phyloP scores from a whole-genome alignment of 2,888 invertebrate genomes.

The Stratiomys singularior region DNA sequence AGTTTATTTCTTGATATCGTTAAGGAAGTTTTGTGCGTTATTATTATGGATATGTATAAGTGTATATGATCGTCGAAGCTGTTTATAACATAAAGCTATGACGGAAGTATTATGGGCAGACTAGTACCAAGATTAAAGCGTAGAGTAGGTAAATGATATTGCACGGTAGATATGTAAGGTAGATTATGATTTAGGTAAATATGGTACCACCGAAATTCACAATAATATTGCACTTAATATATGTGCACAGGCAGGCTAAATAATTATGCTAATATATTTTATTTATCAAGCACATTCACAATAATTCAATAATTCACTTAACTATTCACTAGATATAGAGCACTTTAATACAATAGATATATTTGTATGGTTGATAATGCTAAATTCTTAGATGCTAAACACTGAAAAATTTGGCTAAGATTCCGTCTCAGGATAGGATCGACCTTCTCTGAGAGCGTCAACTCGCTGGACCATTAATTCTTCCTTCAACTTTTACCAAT shows the following conservation, averaged over 20 bases:
- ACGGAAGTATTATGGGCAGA: not conserved
- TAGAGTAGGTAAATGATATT: constrained; percentile 34
- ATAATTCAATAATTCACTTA: not conserved
- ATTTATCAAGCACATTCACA: constrained; percentile 8
- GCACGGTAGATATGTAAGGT: constrained; percentile 43
- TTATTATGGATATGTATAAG: constrained; percentile 39
- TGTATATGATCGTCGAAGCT: not conserved
- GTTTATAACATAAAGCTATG: not conserved
- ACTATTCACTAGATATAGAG: not conserved
- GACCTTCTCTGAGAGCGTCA: not conserved
- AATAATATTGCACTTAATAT: not conserved
- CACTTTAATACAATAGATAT: not conserved
- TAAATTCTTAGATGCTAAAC: not conserved
- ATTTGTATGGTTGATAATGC: too few species aligned
- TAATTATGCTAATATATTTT: constrained; percentile 4
- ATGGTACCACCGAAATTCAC: constrained; percentile 33
- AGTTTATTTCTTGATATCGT: constrained; percentile 53
- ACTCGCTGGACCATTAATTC: not conserved
- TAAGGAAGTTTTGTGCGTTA: constrained; percentile 48
- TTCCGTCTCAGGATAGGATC: not conserved
- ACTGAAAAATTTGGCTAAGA: constrained; percentile 29
- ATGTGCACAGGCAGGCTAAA: not conserved
- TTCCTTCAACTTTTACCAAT: constrained; percentile 26
- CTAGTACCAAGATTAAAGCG: constrained; percentile 19
- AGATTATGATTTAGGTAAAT: constrained; percentile 22